Base-by-base conservation (phyloP, 1,140 invertebrate species). In the Varroa destructor region DNA sequence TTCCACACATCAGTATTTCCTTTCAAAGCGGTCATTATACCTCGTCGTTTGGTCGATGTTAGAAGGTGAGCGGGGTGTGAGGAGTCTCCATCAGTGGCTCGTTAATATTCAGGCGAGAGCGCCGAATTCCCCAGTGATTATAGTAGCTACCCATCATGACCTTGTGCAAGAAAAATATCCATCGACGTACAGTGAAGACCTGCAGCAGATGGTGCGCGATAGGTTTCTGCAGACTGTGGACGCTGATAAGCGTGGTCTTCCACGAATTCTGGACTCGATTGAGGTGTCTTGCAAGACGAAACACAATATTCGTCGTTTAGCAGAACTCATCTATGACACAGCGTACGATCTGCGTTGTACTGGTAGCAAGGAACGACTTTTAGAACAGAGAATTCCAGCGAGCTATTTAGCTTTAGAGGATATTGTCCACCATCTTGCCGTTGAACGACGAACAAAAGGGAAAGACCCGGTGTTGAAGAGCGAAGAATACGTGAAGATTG, bases 1-100 rank as follows among this genome's bases (percentile, higher is more conserved):
- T 78, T 90, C 94, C 0, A 98, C 95, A 0, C 95, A 98, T 83
- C 93, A 98, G 77, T 99, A 98, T 79, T 99, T 99, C 79, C 81
- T 99, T 12, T 96, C 93, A 0, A 92, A 93, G 74, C 83, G 96
- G 51, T 96, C 94, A 73, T 81, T 99, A 0, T 98, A 97, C 77
- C 81, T 99, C 12, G 94, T 98, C 2, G 85, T 95, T 0, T 99
- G 95, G 94, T 87, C 88, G 73, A 89, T 97, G 12, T 89, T 87
- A 0, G 93, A 98, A 77, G 94, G 95, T 0, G 87, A 93, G 74
- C 86, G 86, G 77, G 95, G 93, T 0, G 85, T 99, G 1, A 86
- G 88, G 10, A 89, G 89, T 76, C 90, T 98, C 72, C 83, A 93
- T 61, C 88, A 94, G 75, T 99, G 95, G 95, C 83, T 99, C 0